These are phyloP conservation scores for Alauda arvensis DNA, from an alignment of 2,797 vertebrate genomes.

Conservation along the genomic window DNA sequence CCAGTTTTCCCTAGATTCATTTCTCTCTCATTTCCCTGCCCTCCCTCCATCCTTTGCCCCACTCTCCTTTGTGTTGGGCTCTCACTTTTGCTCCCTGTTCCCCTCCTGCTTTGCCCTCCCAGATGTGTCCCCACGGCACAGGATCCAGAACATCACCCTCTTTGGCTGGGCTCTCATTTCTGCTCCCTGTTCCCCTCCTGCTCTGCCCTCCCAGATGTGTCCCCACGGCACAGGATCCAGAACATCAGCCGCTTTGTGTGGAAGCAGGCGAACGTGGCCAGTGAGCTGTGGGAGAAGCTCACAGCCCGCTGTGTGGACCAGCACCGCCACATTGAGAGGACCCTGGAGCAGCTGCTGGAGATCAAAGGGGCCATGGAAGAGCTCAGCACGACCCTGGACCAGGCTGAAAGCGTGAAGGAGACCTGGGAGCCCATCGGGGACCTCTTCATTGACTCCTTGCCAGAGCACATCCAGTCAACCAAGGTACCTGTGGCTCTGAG, in stretches of 20 bases:
- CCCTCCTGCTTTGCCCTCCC: background rate
- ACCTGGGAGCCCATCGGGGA: constrained; percentile 97
- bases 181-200: background rate
- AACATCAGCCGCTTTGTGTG: constrained; percentile 94
- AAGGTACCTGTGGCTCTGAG: constrained; percentile 78
- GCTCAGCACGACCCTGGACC: constrained; percentile 82
- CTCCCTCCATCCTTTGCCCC: background rate
- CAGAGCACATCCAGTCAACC: constrained; percentile 93
- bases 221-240: constrained; percentile 86
- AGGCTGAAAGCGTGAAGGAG: constrained; percentile 87
- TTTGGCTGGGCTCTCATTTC: constrained; percentile 84
- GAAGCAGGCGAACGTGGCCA: constrained; percentile 95
- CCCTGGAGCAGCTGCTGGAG: constrained; percentile 90
- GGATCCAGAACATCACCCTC: constrained; percentile 91
- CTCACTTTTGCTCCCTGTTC: background rate
- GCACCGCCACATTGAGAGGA: constrained; percentile 91
- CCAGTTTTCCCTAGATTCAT: background rate
- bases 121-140: constrained; percentile 88
- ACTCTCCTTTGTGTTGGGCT: background rate
- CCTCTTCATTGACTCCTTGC: constrained; percentile 95
- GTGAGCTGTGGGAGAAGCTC: constrained; percentile 96
- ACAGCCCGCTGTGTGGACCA: constrained; percentile 92
- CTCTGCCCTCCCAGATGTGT: constrained; percentile 77
- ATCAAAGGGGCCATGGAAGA: constrained; percentile 92
- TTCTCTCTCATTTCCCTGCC: background rate